A percentile compares a stretch with the other conserved stretches of the same genome.
Conservation (phyloP, 2,888 invertebrate species). For the Dinocampus coccinellae region DNA sequence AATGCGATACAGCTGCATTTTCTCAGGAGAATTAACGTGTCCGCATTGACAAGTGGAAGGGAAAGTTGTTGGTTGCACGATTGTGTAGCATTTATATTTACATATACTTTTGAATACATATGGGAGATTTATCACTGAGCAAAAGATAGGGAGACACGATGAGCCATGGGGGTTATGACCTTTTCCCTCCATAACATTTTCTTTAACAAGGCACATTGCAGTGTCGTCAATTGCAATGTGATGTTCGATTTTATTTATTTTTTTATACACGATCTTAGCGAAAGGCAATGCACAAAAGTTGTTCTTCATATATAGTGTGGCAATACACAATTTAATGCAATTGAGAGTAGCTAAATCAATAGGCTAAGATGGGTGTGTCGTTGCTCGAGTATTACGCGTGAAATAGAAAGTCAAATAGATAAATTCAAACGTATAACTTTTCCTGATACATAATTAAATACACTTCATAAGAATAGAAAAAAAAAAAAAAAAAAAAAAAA, state of each 20-base stretch:
- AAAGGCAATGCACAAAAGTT: constrained; percentile 2
- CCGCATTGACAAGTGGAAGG: constrained; percentile 34
- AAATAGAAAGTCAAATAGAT: constrained; percentile 59
- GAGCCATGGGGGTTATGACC: constrained; percentile 23
- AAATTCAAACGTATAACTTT: constrained; percentile 32
- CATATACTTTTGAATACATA: neutral
- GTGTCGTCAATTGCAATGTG: neutral
- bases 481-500: neutral
- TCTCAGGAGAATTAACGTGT: constrained; percentile 28
- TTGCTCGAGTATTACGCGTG: constrained; percentile 45
- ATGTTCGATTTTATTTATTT: neutral
- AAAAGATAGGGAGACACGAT: neutral
- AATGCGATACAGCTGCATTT: constrained; percentile 12
- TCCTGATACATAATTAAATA: constrained; percentile 14
- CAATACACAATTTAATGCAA: neutral
- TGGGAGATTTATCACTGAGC: constrained; percentile 4
- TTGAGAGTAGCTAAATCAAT: constrained; percentile 29
- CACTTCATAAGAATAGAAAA: neutral
- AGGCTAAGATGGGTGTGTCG: constrained; percentile 28
- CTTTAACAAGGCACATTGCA: neutral
- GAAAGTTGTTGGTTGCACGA: constrained; percentile 34
- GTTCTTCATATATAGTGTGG: neutral
- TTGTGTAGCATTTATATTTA: neutral
- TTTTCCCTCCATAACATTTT: constrained; percentile 1
- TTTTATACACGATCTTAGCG: neutral